A percentile compares a stretch with the other conserved stretches of the same genome.
These are phyloP conservation scores for Ornithoptera priamus DNA, from an alignment of 2,888 invertebrate species.

Conservation along the genomic window DNA sequence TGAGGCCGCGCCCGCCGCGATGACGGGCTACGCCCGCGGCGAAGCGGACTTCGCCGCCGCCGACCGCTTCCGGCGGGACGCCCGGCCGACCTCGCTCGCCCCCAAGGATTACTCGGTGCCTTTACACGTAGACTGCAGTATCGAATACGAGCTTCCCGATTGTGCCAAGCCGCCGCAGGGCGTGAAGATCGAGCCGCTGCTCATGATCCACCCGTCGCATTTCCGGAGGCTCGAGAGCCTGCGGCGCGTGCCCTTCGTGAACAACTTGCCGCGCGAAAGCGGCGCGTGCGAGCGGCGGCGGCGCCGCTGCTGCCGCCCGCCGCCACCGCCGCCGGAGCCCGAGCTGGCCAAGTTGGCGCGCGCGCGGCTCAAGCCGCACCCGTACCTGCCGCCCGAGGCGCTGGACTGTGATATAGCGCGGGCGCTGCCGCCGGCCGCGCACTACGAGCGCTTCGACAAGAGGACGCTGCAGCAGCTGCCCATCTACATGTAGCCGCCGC, in stretches of 20 bases:
- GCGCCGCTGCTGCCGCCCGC: conserved; percentile 47
- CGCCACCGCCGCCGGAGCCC: conserved; percentile 43
- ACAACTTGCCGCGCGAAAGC: conserved; percentile 86
- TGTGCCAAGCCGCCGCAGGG: conserved; percentile 93
- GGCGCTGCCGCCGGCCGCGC: conserved; percentile 62
- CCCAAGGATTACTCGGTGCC: conserved; percentile 92
- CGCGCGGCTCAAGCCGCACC: conserved; percentile 47
- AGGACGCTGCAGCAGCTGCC: conserved; percentile 77
- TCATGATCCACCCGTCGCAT: conserved; percentile 95
- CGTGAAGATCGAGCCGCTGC: conserved; percentile 89
- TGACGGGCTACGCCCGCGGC: conserved; percentile 77
- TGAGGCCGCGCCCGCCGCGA: conserved; percentile 73
- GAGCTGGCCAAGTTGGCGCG: conserved; percentile 41
- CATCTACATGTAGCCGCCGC: conserved; percentile 70
- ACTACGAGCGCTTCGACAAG: conserved; percentile 75
- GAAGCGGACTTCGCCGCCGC: conserved; percentile 73
- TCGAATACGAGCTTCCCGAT: conserved; percentile 94
- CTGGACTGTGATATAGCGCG: conserved; percentile 73
- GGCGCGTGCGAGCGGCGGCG: conserved; percentile 53
- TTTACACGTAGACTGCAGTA: conserved; percentile 94
- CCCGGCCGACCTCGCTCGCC: conserved; percentile 74
- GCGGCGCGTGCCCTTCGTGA: conserved; percentile 89
- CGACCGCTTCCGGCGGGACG: conserved; percentile 71
- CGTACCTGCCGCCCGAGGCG: conserved; percentile 46
- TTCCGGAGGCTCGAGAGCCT: conserved; percentile 93